Base-by-base conservation (phyloP, 2,113 vertebrate species). In the Centropus unirufus region DNA sequence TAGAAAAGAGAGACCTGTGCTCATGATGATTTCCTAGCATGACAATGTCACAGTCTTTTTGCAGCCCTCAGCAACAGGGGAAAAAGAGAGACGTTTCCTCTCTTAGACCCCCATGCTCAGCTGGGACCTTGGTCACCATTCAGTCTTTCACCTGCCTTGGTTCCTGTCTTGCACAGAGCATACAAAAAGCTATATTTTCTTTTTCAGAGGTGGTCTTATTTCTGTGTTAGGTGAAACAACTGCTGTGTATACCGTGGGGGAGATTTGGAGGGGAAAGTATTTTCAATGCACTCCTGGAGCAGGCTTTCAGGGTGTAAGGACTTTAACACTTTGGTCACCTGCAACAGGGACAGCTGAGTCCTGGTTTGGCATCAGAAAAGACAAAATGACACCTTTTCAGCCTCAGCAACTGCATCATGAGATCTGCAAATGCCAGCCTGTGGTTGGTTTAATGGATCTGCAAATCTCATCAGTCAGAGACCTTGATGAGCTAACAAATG, bases 261-360 rank as follows among this genome's bases (percentile, higher is more conserved):
- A 69, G 16, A 14, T 66, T 23, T 77, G 73, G 34, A 76, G 9
- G 54, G 40, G 14, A 83, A 67, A 62, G 34, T 22, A 3, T 7
- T 67, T 88, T 68, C 49, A 61, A 0, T 0, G 0, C 8, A 6
- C 4, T 49, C n/a, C 7, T 46, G 64, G 44, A 24, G 5, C 46
- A 32, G 64, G 2, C 5, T 52, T 87, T 70, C 19, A 54, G 9
- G 10, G 7, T 2, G 0, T 40, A 55, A 87, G 42, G 40, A 21
- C 14, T 87, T 91, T 40, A 32, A 69, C 55, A n/a, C 4, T 32
- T 87, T 51, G 14, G 19, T 75, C 30, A 40, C 2, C 40, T 54
- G 26, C 27, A 66, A 57, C 3, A 13, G 13, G 20, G 24, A 62
- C 27, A 82, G 15, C 8, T 36, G 34, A 39, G 51, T 55, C 51